phyloP scores from a whole-genome alignment of 2,888 invertebrate genomes.

The Syrphus vitripennis region DNA sequence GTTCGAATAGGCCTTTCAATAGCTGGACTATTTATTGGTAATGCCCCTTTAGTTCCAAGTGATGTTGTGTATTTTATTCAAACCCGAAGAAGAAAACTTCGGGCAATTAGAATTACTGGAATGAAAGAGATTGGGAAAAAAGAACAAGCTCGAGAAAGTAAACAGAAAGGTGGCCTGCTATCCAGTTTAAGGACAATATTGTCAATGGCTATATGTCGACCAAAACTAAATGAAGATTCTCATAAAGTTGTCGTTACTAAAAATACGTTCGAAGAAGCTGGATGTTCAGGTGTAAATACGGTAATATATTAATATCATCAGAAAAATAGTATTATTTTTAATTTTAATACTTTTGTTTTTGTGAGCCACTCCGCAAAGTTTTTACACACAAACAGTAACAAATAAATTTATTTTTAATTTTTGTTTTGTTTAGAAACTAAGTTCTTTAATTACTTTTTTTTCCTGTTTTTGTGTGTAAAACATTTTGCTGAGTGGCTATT shows the following conservation, averaged over 20 bases:
- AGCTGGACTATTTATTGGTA: constrained; percentile 76
- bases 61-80: constrained; percentile 78
- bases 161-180: constrained; percentile 52
- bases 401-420: no score
- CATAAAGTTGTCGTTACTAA: not conserved
- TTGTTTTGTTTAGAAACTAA: no score
- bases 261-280: not conserved
- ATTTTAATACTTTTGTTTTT: no score
- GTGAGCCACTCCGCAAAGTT: no score
- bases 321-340: no score
- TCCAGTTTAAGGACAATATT: constrained; percentile 74
- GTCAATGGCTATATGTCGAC: constrained; percentile 75
- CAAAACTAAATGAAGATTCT: constrained; percentile 73
- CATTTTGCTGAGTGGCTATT: no score
- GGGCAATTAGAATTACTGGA: constrained; percentile 77
- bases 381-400: no score
- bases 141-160: constrained; percentile 53
- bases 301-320: not conserved
- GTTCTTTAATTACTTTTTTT: no score
- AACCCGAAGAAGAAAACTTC: constrained; percentile 77
- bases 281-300: not conserved
- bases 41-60: constrained; percentile 75
- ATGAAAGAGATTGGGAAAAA: constrained; percentile 74
- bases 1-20: constrained; percentile 76
- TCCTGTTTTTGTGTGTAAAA: no score